These are phyloP conservation scores for Mustela lutreola DNA, from an alignment of 2,113 vertebrate genomes.

Conservation along the genomic window DNA sequence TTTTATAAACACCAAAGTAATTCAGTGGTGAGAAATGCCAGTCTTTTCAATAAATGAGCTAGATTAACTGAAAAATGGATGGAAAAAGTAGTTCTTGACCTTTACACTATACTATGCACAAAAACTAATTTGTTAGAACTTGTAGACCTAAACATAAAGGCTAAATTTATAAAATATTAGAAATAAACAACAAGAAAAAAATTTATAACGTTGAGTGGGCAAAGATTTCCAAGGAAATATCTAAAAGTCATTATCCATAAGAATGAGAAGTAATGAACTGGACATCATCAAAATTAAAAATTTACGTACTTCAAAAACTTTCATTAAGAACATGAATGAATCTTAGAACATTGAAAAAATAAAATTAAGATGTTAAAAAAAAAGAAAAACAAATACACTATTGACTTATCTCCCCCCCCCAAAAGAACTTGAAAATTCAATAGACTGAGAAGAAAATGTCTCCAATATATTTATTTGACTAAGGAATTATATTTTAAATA, in stretches of 20 bases:
- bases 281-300: constrained; percentile 1
- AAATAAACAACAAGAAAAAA: neutral
- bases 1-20: constrained; percentile 24
- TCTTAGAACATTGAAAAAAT: no score
- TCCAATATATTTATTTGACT: neutral
- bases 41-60: neutral
- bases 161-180: neutral
- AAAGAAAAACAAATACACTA: no score
- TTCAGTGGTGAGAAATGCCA: neutral
- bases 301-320: neutral
- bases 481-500: neutral
- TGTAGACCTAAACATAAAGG: constrained; percentile 3
- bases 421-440: neutral
- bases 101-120: neutral
- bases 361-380: no score
- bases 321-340: neutral
- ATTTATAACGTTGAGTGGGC: neutral
- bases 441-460: neutral
- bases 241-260: neutral
- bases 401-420: no score
- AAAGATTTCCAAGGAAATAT: neutral
- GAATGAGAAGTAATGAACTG: neutral
- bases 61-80: neutral
- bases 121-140: constrained; percentile 26
- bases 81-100: neutral